A percentile compares a stretch with the other conserved stretches of the same genome.
phyloP scores from a whole-genome alignment of 2,888 invertebrate species.

The Drosophila multiciliata region DNA sequence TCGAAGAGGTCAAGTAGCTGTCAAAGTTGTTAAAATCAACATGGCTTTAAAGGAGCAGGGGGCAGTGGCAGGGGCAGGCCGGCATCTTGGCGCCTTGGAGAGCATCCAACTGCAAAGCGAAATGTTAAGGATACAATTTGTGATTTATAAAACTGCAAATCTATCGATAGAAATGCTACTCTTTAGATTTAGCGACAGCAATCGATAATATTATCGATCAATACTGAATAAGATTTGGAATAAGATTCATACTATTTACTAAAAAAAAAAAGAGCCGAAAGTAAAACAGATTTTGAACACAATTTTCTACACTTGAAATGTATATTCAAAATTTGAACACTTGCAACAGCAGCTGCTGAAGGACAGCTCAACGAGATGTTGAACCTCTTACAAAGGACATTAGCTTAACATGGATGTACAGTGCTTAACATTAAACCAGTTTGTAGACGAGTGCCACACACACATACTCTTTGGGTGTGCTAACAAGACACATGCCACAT shows the following conservation, averaged over 20 bases:
- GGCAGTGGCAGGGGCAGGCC: not conserved
- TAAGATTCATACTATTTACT: no score
- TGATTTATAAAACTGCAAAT: not conserved
- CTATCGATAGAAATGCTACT: not conserved
- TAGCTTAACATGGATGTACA: slow-evolving; percentile 26
- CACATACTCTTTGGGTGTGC: no score
- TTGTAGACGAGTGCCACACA: slow-evolving; percentile 17
- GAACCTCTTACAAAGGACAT: slow-evolving; percentile 6
- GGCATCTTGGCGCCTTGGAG: slow-evolving; percentile 14
- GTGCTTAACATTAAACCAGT: slow-evolving; percentile 28
- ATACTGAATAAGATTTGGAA: no score
- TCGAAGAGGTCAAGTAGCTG: slow-evolving; percentile 19
- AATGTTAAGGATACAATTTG: slow-evolving; percentile 1
- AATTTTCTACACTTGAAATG: not conserved
- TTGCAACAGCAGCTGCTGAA: not conserved
- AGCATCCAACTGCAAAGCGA: slow-evolving; percentile 5
- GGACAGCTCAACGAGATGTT: slow-evolving; percentile 15
- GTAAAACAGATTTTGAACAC: slow-evolving; percentile 1
- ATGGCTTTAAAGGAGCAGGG: not conserved
- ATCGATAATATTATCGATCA: no score
- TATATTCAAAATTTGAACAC: not conserved
- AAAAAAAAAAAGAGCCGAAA: not conserved
- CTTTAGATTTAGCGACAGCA: no score
- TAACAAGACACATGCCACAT: not conserved
- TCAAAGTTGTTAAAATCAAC: slow-evolving; percentile 15